Conservation (phyloP, 2,888 invertebrate species). For the Oegoconia quadripuncta region DNA sequence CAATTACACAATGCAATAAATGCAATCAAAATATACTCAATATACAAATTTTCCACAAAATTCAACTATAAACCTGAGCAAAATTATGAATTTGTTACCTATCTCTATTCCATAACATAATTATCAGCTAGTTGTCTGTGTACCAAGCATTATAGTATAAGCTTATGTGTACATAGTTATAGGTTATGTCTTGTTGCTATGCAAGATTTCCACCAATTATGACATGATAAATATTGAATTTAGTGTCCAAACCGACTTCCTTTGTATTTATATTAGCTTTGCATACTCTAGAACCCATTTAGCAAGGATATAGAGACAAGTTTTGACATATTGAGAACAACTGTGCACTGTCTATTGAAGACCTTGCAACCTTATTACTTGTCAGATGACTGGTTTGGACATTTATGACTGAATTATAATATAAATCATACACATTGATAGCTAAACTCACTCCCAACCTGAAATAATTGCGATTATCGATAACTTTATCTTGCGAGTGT, state of each 20-base stretch:
- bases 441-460: constrained; percentile 30
- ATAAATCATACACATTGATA: constrained; percentile 28
- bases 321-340: constrained; percentile 27
- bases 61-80: neutral
- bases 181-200: constrained; percentile 70
- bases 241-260: constrained; percentile 24
- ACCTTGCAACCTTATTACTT: constrained; percentile 41
- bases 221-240: constrained; percentile 29
- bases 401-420: constrained; percentile 31
- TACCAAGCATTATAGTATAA: constrained; percentile 9
- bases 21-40: neutral
- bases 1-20: neutral
- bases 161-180: constrained; percentile 49
- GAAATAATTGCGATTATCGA: constrained; percentile 26
- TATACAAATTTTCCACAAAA: neutral
- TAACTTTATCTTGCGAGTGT: constrained; percentile 27
- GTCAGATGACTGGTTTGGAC: constrained; percentile 33
- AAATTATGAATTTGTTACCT: constrained; percentile 2
- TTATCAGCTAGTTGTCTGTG: constrained; percentile 7
- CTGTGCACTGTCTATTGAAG: constrained; percentile 25
- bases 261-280: constrained; percentile 15
- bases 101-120: constrained; percentile 9
- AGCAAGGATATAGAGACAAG: constrained; percentile 20
- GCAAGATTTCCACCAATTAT: constrained; percentile 48
- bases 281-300: constrained; percentile 8